phyloP scores from a whole-genome alignment of 92 coral and sea anemone species.

The Paramuricea clavata region DNA sequence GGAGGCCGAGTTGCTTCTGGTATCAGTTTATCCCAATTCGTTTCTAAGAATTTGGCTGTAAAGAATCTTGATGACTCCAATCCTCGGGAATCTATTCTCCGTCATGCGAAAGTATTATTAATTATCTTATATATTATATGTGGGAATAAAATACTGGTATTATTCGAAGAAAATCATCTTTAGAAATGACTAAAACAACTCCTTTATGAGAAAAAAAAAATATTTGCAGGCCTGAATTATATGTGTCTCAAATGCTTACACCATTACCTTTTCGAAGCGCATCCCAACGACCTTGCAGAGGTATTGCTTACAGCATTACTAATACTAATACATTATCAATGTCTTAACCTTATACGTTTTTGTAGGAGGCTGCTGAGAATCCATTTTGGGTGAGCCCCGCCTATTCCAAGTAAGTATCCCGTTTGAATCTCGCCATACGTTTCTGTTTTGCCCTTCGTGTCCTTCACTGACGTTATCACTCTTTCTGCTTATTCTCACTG shows the following conservation, averaged over 20 bases:
- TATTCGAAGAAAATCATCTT: too few species aligned
- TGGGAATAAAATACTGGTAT: not conserved
- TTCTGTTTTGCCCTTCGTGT: too few species aligned
- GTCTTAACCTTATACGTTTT: not conserved
- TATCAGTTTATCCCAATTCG: slow-evolving; percentile 93
- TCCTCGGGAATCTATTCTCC: slow-evolving; percentile 97
- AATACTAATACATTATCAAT: not conserved
- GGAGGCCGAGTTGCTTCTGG: slow-evolving; percentile 99
- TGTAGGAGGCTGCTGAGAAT: slow-evolving; percentile 93
- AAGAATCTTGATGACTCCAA: slow-evolving; percentile 96
- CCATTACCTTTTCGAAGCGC: too few species aligned
- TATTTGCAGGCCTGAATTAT: too few species aligned
- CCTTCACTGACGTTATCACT: too few species aligned
- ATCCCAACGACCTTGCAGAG: too few species aligned
- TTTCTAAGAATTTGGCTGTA: slow-evolving; percentile 93
- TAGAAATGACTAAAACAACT: too few species aligned
- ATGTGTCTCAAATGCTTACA: too few species aligned
- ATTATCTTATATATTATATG: too few species aligned
- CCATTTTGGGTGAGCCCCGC: slow-evolving; percentile 99
- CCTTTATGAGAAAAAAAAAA: too few species aligned
- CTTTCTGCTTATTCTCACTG: too few species aligned
- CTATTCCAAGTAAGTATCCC: slow-evolving; percentile 83
- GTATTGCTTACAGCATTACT: too few species aligned
- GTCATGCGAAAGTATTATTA: slow-evolving; percentile 90
- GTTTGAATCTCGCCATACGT: not conserved